Conservation (phyloP, 2,113 vertebrate genomes). For the Ciconia stormi region DNA sequence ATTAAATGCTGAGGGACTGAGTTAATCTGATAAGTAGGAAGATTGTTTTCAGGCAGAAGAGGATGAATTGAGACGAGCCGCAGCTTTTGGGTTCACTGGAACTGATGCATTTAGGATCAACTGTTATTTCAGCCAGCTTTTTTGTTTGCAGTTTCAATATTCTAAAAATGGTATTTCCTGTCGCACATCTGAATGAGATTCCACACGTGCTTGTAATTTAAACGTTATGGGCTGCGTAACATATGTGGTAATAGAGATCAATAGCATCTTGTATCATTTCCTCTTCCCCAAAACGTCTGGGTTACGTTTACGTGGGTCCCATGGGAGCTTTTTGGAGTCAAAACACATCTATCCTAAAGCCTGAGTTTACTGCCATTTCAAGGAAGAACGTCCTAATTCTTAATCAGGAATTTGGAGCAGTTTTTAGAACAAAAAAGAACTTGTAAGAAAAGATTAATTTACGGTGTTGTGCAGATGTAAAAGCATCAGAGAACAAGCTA, state of each 20-base stretch:
- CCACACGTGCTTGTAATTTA: constrained; percentile 61
- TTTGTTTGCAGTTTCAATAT: neutral
- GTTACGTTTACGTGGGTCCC: neutral
- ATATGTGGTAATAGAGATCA: neutral
- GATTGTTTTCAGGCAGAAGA: neutral
- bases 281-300: neutral
- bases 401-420: neutral
- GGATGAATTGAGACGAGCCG: neutral
- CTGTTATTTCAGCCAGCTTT: neutral
- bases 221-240: neutral
- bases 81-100: neutral
- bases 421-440: neutral
- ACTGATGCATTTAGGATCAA: neutral
- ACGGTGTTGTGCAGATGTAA: neutral
- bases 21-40: neutral
- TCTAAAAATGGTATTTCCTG: constrained; percentile 69
- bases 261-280: neutral
- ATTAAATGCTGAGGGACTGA: neutral
- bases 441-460: neutral
- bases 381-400: neutral
- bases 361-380: neutral
- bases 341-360: neutral
- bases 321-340: neutral
- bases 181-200: constrained; percentile 23
- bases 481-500: neutral